Evolutionary conservation across 2,113 vertebrate species (phyloP).

Genomic region (Stegastes partitus): DNA sequence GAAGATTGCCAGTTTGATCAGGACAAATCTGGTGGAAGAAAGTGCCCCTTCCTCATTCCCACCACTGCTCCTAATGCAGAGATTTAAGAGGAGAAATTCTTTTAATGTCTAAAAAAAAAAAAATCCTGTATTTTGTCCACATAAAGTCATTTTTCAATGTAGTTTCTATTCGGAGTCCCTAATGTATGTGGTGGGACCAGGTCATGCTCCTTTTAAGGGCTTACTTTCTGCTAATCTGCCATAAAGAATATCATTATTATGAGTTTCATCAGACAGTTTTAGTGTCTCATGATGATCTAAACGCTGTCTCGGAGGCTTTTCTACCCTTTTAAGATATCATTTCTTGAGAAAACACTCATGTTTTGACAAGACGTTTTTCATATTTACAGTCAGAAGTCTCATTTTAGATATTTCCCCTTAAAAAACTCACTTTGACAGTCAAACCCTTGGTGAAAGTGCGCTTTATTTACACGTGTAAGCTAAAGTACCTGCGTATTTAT

Average conservation of each 20-base stretch:
- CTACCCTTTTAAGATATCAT: no score
- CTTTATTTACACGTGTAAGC: not conserved
- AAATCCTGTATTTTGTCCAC: no score
- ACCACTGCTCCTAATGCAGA: not conserved
- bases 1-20: not conserved
- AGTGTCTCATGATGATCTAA: no score
- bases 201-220: no score
- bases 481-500: not conserved
- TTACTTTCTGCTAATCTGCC: no score
- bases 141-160: not conserved
- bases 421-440: not conserved
- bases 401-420: not conserved
- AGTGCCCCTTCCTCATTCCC: not conserved
- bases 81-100: not conserved
- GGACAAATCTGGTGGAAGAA: not conserved
- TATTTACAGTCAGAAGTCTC: not conserved
- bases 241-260: no score
- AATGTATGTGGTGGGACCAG: no score
- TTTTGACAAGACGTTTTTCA: not conserved
- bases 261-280: not conserved
- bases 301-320: no score
- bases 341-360: not conserved
- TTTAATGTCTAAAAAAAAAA: no score
- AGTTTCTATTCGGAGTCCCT: no score
- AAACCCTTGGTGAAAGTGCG: not conserved